Evolutionary conservation across 2,888 invertebrate species (phyloP).

Genomic region (Philhelius pedissequus): DNA sequence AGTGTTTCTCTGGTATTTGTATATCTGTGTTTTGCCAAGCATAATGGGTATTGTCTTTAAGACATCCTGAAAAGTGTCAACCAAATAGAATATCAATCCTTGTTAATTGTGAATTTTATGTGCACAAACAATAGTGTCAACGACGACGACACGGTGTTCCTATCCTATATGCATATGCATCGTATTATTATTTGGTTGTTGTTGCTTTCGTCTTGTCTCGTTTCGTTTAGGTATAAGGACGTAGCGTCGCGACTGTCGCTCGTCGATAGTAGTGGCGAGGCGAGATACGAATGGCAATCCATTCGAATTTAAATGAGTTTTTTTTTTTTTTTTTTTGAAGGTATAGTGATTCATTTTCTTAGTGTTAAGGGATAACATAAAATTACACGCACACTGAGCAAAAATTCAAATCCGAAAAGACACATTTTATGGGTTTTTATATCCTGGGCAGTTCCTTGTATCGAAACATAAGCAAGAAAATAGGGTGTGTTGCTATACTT

Average conservation of each 20-base stretch:
- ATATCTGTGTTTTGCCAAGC: slow-evolving; percentile 1
- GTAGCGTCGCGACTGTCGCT: not conserved
- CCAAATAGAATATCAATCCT: slow-evolving; percentile 66
- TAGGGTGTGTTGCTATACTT: not conserved
- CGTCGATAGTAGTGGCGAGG: slow-evolving; percentile 10
- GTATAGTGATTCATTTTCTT: not conserved
- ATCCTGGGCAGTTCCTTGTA: slow-evolving; percentile 41
- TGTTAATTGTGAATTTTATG: slow-evolving; percentile 64
- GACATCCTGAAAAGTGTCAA: slow-evolving; percentile 47
- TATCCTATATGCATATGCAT: too few species aligned
- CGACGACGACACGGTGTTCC: not conserved
- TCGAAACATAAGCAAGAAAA: not conserved
- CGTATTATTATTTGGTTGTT: not conserved
- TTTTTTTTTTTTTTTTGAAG: slow-evolving; percentile 12
- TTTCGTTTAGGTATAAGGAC: not conserved
- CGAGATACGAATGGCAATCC: slow-evolving; percentile 44
- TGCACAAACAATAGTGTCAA: slow-evolving; percentile 10
- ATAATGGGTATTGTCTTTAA: slow-evolving; percentile 41
- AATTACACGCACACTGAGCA: slow-evolving; percentile 50
- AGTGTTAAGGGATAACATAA: slow-evolving; percentile 37
- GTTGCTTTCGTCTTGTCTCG: not conserved
- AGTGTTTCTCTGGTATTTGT: not conserved
- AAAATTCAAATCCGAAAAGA: slow-evolving; percentile 54
- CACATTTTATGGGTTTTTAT: slow-evolving; percentile 48
- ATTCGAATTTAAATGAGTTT: slow-evolving; percentile 56